These are phyloP conservation scores for Diorhabda carinulata DNA, from an alignment of 1,140 invertebrate species.

Conservation along the genomic window DNA sequence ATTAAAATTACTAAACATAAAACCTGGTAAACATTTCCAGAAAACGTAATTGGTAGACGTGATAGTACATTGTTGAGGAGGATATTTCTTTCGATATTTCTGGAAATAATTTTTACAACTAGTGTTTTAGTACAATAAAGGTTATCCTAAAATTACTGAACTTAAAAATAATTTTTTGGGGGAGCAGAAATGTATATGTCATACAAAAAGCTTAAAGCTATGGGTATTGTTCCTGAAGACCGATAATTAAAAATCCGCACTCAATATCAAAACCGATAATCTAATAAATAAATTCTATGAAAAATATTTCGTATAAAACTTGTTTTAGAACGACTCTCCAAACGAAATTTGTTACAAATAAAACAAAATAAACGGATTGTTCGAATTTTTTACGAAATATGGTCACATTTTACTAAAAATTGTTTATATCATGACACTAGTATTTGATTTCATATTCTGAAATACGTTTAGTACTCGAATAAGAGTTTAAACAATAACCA, in stretches of 20 bases:
- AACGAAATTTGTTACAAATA: no score
- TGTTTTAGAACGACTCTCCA: no score
- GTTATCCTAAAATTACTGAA: conserved; percentile 7
- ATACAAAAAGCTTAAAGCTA: conserved; percentile 3
- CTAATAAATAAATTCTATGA: no score
- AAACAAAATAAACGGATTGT: no score
- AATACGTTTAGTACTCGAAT: no score
- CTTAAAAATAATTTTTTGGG: not conserved
- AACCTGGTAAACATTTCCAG: conserved; percentile 13
- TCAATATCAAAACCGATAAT: no score
- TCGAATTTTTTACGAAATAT: no score
- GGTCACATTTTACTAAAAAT: no score
- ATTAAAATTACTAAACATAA: conserved; percentile 3
- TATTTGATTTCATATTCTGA: no score
- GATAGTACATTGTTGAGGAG: conserved; percentile 16
- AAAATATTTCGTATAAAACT: no score
- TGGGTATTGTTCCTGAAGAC: not conserved
- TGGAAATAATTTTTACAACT: conserved; percentile 11
- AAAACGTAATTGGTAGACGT: conserved; percentile 9
- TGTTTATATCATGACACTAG: no score
- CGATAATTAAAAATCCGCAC: not conserved
- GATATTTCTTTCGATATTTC: conserved; percentile 12
- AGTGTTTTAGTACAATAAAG: not conserved
- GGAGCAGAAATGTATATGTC: conserved; percentile 10
- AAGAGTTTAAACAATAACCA: no score